These are phyloP conservation scores for Acanthaster planci DNA, from an alignment of 35 echinoderm and acorn worm species.

Conservation along the genomic window DNA sequence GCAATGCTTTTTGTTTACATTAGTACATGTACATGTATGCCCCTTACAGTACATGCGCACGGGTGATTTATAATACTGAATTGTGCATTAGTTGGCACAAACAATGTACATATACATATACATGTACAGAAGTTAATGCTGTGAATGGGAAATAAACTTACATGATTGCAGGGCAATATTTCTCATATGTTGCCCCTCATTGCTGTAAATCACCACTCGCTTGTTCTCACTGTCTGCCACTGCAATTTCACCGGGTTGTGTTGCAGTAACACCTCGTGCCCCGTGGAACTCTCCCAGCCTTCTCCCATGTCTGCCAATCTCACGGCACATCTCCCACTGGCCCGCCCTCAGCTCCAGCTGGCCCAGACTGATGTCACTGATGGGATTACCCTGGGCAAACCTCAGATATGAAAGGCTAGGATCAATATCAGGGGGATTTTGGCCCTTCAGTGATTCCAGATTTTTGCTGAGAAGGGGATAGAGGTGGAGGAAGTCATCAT, in stretches of 20 bases:
- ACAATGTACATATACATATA: no score
- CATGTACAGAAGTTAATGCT: no score
- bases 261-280: background rate
- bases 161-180: background rate
- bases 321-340: background rate
- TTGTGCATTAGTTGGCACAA: no score
- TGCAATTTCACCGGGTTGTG: background rate
- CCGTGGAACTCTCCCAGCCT: no score
- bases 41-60: no score
- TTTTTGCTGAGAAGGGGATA: background rate
- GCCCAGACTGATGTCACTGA: background rate
- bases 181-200: background rate
- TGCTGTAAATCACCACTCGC: background rate
- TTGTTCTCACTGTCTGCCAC: background rate
- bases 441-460: background rate
- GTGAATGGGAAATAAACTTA: slow-evolving; percentile 11
- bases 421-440: slow-evolving; percentile 2
- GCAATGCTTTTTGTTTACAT: no score
- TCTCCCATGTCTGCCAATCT: background rate
- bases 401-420: background rate
- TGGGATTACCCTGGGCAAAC: background rate
- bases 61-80: no score
- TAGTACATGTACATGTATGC: no score
- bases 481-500: background rate
- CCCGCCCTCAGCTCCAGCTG: background rate